Evolutionary conservation across 2,797 vertebrate genomes (phyloP), one percentile per base, ranked within the genome.

Genomic region (Enteromius fasciolatus): DNA sequence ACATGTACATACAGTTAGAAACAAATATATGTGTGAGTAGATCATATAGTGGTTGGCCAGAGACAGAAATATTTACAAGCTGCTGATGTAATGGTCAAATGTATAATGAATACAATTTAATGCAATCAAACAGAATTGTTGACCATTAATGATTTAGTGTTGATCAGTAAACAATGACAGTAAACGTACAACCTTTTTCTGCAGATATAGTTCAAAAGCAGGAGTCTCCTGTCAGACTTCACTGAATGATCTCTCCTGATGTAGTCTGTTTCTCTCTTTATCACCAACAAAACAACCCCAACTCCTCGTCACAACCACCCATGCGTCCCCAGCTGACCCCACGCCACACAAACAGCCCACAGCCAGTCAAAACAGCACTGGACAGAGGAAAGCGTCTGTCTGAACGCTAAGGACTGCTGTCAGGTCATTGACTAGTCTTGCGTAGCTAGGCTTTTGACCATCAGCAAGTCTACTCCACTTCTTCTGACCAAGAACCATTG

Each of bases 291-390:
- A 41, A 70, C 46, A 69, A 12, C 2, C 50, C 39, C 46, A 5
- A 25, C 23, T 14, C 54, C 54, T 59, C 12, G 12, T 61, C 25
- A 39, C 15, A 33, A 48, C 33, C 12, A 63, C 52, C 11, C 46
- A 41, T 20, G 46, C 9, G n/a, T 87, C 68, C 33, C 11, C 28
- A 64, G n/a, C 78, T 70, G 67, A 80, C 48, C 86, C 79, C 31
- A 79, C 69, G 82, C 54, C 36, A 89, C 20, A 78, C 39, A 86
- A 69, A 78, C 80, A 84, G 41, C 64, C 44, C 14, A 59, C 68
- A 31, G 17, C 68, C 41, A 81, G 84, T 86, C 72, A 84, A 83
- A 87, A 83, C 57, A 84, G 57, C 78, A 83, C 20, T 41, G 23
- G 67, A 57, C 59, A 86, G 64, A 63, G 77, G 54, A 69, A 57